Evolutionary conservation across 2,113 vertebrate genomes (phyloP), one percentile per base, ranked within the genome.

Genomic region (Raja brachyura): DNA sequence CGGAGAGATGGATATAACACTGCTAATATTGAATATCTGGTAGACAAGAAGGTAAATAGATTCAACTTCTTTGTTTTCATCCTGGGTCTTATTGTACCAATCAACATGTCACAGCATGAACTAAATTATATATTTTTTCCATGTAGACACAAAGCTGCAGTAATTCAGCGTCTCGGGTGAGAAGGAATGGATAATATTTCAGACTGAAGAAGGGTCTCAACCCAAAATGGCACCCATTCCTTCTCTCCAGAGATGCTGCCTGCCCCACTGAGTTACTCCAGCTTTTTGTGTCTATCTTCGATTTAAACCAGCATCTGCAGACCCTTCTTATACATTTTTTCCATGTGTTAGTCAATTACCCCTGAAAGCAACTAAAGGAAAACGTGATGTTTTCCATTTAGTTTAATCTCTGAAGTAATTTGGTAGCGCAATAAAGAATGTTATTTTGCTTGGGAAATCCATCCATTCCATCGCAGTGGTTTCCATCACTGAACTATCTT

Each of bases 1-100:
- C 98, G 97, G 88, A 96, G 97, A 95, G 98, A 98, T n/a, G 97
- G 98, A 79, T 99, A 98, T 96, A 96, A 98, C 95, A 98, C 98
- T 0, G 98, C 97, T n/a, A 98, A 98, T 96, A 98, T 98, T 14
- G 98, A 98, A 93, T 98, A 98, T 95, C 95, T 98, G 94, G 97
- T 98, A 95, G 98, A 99, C 95, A 96, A 96, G 94, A 98, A 98
- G 98, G 98, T 97, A 95, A 86, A 76, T 93, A 63, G 59, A 8
- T 88, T 61, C 31, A 16, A 63, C 28, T 88, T 63, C 1, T 16
- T 31, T 63, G 16, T 86, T 11, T 61, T 5, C 81, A 54, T n/a
- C 56, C 28, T 86, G 81, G 25, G 56, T 28, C 25, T 59, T 59
- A 59, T 1, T 56, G 1, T 28, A 85, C 8, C 56, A 86, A 11